These are phyloP conservation scores for Copsychus sechellarum DNA, from an alignment of 2,113 vertebrate species.

Conservation along the genomic window DNA sequence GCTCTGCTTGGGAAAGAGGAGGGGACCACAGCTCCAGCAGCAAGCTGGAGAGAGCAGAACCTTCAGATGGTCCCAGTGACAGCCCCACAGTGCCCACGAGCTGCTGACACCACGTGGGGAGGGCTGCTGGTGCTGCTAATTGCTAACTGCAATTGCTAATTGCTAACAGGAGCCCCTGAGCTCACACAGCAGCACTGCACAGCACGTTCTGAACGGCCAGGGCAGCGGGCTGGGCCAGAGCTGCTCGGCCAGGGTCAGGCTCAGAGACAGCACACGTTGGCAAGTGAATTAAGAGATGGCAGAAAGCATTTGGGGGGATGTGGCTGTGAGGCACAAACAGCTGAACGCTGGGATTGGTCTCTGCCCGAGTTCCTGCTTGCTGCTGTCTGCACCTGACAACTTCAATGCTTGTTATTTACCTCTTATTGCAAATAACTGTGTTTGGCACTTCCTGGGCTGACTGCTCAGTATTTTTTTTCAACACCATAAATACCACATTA, in stretches of 20 bases:
- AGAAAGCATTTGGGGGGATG: not conserved
- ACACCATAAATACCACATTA: not conserved
- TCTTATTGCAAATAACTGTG: not conserved
- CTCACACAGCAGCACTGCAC: not conserved
- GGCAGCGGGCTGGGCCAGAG: not conserved
- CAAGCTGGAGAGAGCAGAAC: not conserved
- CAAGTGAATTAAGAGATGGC: not conserved
- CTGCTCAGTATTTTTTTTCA: not conserved
- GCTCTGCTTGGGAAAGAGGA: not conserved
- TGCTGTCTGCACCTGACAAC: not conserved
- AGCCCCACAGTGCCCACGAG: not conserved
- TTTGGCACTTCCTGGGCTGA: not conserved
- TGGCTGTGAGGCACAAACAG: not conserved
- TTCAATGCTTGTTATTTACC: not conserved
- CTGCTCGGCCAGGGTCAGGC: not conserved
- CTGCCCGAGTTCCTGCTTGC: not conserved
- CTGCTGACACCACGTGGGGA: not conserved
- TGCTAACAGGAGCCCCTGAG: not conserved
- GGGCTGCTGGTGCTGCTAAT: not conserved
- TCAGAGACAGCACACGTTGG: not conserved
- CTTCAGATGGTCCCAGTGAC: not conserved
- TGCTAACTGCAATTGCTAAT: not conserved
- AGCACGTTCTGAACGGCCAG: not conserved
- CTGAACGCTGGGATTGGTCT: not conserved
- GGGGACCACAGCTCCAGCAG: not conserved